These are phyloP conservation scores for Drosophila colorata DNA, from an alignment of 2,888 invertebrate species.

Conservation along the genomic window DNA sequence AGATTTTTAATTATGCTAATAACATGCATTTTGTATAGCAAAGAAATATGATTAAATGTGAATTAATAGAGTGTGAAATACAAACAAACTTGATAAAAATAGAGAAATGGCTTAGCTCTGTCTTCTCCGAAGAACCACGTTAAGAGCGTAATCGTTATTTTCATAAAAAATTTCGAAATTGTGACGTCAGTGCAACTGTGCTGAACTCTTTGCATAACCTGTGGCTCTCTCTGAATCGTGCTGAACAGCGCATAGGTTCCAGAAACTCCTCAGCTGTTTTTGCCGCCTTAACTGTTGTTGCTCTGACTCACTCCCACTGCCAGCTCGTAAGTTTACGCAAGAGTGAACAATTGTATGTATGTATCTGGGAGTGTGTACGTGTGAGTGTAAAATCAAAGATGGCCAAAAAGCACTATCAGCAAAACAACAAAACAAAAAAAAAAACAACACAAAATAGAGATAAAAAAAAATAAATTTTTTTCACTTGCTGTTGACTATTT, in stretches of 20 bases:
- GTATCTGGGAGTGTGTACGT: slow-evolving; percentile 18
- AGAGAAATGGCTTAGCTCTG: too few relatives aligned
- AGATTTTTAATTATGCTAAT: too few relatives aligned
- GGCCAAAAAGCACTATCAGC: slow-evolving; percentile 67
- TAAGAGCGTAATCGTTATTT: too few relatives aligned
- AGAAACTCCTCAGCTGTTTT: slow-evolving; percentile 70
- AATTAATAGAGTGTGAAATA: too few relatives aligned
- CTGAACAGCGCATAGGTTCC: slow-evolving; percentile 20
- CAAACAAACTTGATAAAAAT: too few relatives aligned
- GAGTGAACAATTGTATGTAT: slow-evolving; percentile 45
- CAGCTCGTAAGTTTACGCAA: slow-evolving; percentile 65
- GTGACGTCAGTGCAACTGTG: not conserved
- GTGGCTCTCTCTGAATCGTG: not conserved
- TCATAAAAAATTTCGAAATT: not conserved
- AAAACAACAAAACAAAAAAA: slow-evolving; percentile 29
- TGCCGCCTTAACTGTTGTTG: slow-evolving; percentile 33
- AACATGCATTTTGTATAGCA: too few relatives aligned
- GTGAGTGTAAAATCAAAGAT: slow-evolving; percentile 45
- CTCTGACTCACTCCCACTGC: slow-evolving; percentile 62
- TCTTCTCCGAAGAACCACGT: too few relatives aligned
- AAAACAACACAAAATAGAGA: not conserved
- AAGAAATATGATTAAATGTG: too few relatives aligned
- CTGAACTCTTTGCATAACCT: not conserved
- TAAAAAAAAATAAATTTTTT: slow-evolving; percentile 18
- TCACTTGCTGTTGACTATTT: slow-evolving; percentile 4